Conservation (phyloP, 1,140 invertebrate species). For the Leptinotarsa defecta region DNA sequence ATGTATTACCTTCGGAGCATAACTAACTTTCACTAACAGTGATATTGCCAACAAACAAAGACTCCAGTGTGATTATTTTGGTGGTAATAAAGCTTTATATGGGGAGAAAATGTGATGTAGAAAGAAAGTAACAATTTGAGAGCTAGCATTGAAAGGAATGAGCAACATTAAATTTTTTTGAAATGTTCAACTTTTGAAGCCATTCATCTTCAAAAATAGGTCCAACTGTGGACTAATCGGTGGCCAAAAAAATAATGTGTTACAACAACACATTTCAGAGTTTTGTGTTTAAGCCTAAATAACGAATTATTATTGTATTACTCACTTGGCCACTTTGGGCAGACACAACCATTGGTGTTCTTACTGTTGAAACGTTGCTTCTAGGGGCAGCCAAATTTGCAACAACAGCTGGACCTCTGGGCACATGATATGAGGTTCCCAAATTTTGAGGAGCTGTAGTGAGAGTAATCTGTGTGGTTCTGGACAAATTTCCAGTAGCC, state of each 20-base stretch:
- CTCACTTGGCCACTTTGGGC: conserved; percentile 44
- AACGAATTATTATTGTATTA: too few species aligned
- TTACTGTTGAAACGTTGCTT: conserved; percentile 51
- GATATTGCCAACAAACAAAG: too few species aligned
- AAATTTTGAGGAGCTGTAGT: conserved; percentile 43
- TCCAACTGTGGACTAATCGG: too few species aligned
- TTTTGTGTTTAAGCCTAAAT: too few species aligned
- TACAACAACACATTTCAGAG: background rate
- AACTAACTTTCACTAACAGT: too few species aligned
- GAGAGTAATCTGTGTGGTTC: conserved; percentile 53
- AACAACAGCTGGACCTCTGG: conserved; percentile 54
- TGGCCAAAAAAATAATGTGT: background rate
- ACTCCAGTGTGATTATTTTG: background rate
- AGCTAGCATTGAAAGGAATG: too few species aligned
- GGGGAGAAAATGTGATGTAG: too few species aligned
- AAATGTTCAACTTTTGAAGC: too few species aligned
- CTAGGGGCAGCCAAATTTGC: conserved; percentile 55
- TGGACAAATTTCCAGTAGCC: conserved; percentile 44
- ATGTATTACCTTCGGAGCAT: too few species aligned
- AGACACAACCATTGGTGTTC: conserved; percentile 50
- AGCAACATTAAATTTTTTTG: too few species aligned
- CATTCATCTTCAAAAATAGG: too few species aligned
- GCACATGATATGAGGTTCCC: conserved; percentile 53
- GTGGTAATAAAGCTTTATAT: background rate
- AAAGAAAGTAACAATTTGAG: too few species aligned